Evolutionary conservation across 2,888 invertebrate genomes (phyloP).

Genomic region (Pristionchus arcanus): DNA sequence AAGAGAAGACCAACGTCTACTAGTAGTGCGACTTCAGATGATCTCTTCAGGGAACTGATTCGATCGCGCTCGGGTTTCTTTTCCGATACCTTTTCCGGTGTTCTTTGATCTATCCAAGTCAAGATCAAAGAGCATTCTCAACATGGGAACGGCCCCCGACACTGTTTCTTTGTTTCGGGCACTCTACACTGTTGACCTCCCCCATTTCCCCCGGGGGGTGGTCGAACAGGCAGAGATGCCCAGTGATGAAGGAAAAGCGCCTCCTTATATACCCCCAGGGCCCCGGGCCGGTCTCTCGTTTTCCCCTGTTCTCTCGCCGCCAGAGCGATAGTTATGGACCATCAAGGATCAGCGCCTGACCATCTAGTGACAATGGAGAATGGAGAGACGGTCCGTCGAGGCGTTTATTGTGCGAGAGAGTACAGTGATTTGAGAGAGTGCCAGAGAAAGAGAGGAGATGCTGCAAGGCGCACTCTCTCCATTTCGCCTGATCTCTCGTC

Average conservation of each 20-base stretch:
- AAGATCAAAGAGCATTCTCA: conserved; percentile 18
- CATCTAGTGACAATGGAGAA: not conserved
- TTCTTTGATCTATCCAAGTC: too few relatives aligned
- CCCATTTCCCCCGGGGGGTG: not conserved
- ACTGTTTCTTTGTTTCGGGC: not conserved
- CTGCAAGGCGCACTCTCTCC: too few relatives aligned
- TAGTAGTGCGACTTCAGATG: too few relatives aligned
- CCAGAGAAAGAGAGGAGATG: not conserved
- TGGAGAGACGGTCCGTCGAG: not conserved
- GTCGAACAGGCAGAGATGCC: conserved; percentile 16
- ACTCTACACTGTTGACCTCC: conserved; percentile 46
- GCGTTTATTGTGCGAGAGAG: not conserved
- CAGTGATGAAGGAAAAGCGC: not conserved
- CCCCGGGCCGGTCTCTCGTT: not conserved
- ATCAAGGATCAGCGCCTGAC: not conserved
- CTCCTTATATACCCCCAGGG: conserved; percentile 15
- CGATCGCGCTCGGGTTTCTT: too few relatives aligned
- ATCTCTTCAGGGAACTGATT: too few relatives aligned
- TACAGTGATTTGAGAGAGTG: not conserved
- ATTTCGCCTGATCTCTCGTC: too few relatives aligned
- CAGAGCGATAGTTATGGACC: not conserved
- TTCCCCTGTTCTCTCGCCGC: not conserved
- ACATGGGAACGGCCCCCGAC: too few relatives aligned
- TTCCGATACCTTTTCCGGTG: too few relatives aligned
- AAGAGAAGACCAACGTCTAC: too few relatives aligned